A percentile compares a stretch with the other conserved stretches of the same genome.
Conservation (phyloP, 2,797 vertebrate genomes). For the Loriculus beryllinus region DNA sequence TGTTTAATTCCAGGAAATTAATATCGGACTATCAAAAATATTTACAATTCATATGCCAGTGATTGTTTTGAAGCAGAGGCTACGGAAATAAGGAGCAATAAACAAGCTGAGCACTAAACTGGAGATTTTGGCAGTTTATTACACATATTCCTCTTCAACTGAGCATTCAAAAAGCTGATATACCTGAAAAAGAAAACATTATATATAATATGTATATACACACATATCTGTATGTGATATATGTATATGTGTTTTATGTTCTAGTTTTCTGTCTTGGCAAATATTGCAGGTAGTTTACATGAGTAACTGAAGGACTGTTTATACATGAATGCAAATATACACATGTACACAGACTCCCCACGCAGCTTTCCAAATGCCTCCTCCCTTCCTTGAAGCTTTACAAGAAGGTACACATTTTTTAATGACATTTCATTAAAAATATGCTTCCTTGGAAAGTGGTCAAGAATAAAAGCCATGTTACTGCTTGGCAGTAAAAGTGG, state of each 20-base stretch:
- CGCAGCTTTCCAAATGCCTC: not conserved
- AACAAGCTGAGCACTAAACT: not conserved
- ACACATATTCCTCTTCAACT: not conserved
- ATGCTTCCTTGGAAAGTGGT: slow-evolving; percentile 50
- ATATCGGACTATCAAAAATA: slow-evolving; percentile 52
- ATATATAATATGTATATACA: accelerated
- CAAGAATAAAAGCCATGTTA: slow-evolving; percentile 44
- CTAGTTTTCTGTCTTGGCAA: not conserved
- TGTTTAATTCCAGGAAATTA: slow-evolving; percentile 57
- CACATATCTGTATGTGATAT: accelerated
- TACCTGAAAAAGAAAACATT: not conserved
- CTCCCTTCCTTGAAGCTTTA: slow-evolving; percentile 26
- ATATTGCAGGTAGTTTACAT: not conserved
- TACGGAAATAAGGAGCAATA: not conserved
- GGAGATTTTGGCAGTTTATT: not conserved
- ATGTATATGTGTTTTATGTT: not conserved
- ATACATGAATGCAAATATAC: not conserved
- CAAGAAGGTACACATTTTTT: slow-evolving; percentile 29
- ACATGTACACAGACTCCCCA: not conserved
- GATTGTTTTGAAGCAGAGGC: not conserved
- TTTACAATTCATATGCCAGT: slow-evolving; percentile 37
- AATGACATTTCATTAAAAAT: slow-evolving; percentile 64
- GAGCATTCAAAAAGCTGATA: slow-evolving; percentile 5
- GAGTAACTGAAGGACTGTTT: not conserved
- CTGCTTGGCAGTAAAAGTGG: slow-evolving; percentile 43